Evolutionary conservation across 1,140 invertebrate species (phyloP).

Genomic region (Drosophila albomicans): DNA sequence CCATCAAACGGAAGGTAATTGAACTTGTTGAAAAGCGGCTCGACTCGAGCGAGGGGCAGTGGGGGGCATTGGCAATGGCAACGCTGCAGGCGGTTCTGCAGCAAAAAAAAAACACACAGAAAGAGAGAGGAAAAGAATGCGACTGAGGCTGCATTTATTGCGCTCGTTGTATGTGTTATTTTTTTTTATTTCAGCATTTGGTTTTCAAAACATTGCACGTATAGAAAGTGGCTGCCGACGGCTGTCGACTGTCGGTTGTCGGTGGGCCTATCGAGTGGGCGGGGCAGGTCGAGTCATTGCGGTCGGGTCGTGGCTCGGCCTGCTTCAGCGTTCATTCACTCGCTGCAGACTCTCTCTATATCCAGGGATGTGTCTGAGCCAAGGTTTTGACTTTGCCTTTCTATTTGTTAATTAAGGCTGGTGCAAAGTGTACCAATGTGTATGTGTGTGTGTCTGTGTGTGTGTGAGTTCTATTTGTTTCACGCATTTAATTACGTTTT

Average conservation of each 20-base stretch:
- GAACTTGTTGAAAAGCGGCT: constrained; percentile 81
- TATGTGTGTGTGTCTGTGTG: not conserved
- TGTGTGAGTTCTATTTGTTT: constrained; percentile 29
- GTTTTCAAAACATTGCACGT: constrained; percentile 76
- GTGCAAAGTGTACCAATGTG: constrained; percentile 12
- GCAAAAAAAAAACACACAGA: constrained; percentile 22
- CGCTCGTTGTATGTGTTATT: constrained; percentile 50
- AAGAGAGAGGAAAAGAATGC: constrained; percentile 33
- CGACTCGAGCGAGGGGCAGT: not conserved
- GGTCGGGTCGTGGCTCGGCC: constrained; percentile 30
- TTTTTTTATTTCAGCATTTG: constrained; percentile 58
- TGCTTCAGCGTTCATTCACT: constrained; percentile 82
- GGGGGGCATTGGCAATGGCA: constrained; percentile 64
- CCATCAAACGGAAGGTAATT: constrained; percentile 90
- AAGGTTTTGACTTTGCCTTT: constrained; percentile 76
- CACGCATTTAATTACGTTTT: constrained; percentile 82
- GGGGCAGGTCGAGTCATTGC: not conserved
- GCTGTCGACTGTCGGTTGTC: constrained; percentile 47
- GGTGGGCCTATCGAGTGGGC: constrained; percentile 15
- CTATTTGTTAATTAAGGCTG: constrained; percentile 78
- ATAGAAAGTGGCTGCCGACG: constrained; percentile 74
- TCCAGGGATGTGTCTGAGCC: constrained; percentile 54
- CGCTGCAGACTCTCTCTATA: constrained; percentile 24
- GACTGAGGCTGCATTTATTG: constrained; percentile 73
- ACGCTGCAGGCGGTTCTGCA: constrained; percentile 60